Evolutionary conservation across 2,888 invertebrate genomes (phyloP).

Genomic region (Pyrochroa serraticornis): DNA sequence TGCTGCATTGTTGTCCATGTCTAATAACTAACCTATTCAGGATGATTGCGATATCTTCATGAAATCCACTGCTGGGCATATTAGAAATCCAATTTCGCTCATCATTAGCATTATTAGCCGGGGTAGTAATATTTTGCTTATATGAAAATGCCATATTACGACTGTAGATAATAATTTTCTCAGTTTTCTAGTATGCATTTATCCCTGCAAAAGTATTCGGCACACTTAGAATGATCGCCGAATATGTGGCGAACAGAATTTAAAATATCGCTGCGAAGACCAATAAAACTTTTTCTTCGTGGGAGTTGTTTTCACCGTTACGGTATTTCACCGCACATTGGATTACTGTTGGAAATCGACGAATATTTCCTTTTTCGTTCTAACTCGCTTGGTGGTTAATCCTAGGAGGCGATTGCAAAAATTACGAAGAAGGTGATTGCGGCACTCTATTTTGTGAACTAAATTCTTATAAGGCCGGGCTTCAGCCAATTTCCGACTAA

Average conservation of each 20-base stretch:
- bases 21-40: not conserved
- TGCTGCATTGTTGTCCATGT: constrained; percentile 7
- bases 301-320: not conserved
- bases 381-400: not conserved
- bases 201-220: not conserved
- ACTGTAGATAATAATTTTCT: not conserved
- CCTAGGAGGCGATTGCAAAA: constrained; percentile 10
- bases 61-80: constrained; percentile 1
- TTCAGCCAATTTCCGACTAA: constrained; percentile 13
- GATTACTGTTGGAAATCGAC: not conserved
- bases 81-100: not conserved
- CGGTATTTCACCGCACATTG: not conserved
- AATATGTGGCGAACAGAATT: not conserved
- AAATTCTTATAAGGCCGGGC: constrained; percentile 13
- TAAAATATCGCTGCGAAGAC: not conserved
- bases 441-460: constrained; percentile 24
- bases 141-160: not conserved
- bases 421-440: constrained; percentile 27
- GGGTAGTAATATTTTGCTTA: not conserved
- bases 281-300: not conserved
- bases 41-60: not conserved
- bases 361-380: not conserved
- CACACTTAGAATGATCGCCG: not conserved
- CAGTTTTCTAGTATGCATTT: too few relatives aligned
- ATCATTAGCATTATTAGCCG: not conserved